Evolutionary conservation across 2,888 invertebrate species (phyloP).

Genomic region (Cephus runcator): DNA sequence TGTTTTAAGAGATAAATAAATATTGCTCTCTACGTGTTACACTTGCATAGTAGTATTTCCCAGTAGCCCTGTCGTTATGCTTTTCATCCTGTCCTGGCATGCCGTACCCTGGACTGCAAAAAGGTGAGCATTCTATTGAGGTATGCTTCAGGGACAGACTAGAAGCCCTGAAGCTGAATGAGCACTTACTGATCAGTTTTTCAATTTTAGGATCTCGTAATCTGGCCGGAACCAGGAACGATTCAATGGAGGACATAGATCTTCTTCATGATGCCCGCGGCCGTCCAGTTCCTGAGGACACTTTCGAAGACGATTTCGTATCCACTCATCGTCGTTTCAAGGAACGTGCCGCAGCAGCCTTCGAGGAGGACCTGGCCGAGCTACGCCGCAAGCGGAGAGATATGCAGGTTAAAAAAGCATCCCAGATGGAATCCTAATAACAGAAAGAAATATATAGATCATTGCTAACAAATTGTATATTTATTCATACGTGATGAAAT

Average conservation of each 20-base stretch:
- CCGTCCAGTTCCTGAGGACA: slow-evolving; percentile 43
- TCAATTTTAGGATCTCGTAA: slow-evolving; percentile 56
- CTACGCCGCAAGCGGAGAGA: slow-evolving; percentile 58
- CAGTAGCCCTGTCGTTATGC: not conserved
- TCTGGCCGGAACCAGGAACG: slow-evolving; percentile 42
- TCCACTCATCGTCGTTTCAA: slow-evolving; percentile 51
- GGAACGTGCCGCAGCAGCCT: slow-evolving; percentile 58
- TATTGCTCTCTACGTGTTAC: not conserved
- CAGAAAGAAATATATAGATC: not conserved
- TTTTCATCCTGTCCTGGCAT: not conserved
- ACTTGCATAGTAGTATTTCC: not conserved
- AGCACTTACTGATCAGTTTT: slow-evolving; percentile 11
- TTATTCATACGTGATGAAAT: not conserved
- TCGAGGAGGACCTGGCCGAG: slow-evolving; percentile 60
- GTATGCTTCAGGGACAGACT: not conserved
- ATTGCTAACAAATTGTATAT: not conserved
- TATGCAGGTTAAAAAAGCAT: slow-evolving; percentile 49
- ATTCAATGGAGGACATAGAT: slow-evolving; percentile 52
- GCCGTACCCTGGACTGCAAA: not conserved
- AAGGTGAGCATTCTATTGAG: not conserved
- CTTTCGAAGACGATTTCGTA: slow-evolving; percentile 52
- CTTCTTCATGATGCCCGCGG: slow-evolving; percentile 40
- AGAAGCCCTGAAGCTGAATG: not conserved
- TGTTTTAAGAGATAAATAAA: slow-evolving; percentile 2
- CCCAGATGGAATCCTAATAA: not conserved